Percentiles rank a stretch among this genome's conserved stretches.
Evolutionary conservation across 2,797 vertebrate genomes (phyloP).

Genomic region (Sebastes taczanowskii): DNA sequence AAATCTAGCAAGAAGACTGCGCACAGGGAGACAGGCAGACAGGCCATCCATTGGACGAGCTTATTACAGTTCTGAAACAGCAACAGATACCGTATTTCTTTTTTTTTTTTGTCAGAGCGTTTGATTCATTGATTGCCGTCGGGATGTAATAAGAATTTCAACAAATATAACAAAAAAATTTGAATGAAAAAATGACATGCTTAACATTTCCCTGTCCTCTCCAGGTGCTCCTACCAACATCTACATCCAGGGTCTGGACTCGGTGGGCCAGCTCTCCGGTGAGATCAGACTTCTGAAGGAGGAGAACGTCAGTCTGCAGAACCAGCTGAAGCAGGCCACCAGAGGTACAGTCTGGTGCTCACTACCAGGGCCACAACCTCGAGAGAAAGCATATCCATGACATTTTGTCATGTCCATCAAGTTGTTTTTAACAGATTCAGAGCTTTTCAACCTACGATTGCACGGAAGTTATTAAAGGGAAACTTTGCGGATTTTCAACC

Average conservation of each 20-base stretch:
- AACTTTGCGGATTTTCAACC: neutral
- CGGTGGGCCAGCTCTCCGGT: constrained; percentile 78
- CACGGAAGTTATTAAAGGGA: neutral
- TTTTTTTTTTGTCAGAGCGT: too few relatives aligned
- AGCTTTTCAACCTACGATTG: neutral
- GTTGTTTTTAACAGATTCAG: neutral
- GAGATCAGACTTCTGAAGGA: constrained; percentile 86
- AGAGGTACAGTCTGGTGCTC: constrained; percentile 73
- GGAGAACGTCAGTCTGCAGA: constrained; percentile 84
- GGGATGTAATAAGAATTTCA: too few relatives aligned
- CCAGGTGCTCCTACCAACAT: constrained; percentile 83
- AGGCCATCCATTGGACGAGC: too few relatives aligned
- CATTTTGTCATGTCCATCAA: neutral
- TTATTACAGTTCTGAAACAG: too few relatives aligned
- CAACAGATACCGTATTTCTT: too few relatives aligned
- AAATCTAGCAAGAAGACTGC: too few relatives aligned
- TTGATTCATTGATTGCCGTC: too few relatives aligned
- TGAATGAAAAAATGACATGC: neutral
- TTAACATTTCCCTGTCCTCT: neutral
- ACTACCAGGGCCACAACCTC: neutral
- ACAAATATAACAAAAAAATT: too few relatives aligned
- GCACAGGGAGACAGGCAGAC: too few relatives aligned
- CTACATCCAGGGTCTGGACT: constrained; percentile 85
- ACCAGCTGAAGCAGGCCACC: constrained; percentile 77
- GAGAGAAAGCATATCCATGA: too few relatives aligned